Percentiles rank a stretch among this genome's conserved stretches.
phyloP scores from a whole-genome alignment of 2,113 vertebrate genomes.

The Desmodus rotundus region DNA sequence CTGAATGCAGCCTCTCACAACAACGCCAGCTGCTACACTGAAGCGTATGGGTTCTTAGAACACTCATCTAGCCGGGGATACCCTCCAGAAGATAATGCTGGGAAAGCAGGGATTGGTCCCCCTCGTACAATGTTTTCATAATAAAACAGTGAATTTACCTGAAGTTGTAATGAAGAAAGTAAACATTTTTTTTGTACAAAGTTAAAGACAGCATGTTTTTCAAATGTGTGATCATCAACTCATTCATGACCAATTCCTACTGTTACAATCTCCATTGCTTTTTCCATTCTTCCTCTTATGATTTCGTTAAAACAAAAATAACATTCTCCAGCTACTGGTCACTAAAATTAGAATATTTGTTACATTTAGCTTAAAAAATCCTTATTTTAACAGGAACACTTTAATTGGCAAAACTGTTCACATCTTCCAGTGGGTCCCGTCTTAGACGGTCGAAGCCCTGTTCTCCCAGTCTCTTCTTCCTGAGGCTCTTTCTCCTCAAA shows the following conservation, averaged over 20 bases:
- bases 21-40: too few relatives aligned
- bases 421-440: background rate
- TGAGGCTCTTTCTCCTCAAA: background rate
- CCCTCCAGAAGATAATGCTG: too few relatives aligned
- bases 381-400: background rate
- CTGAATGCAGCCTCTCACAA: too few relatives aligned
- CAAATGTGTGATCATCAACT: background rate
- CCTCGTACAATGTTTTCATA: background rate
- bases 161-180: background rate
- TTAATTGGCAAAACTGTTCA: background rate
- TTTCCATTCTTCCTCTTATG: background rate
- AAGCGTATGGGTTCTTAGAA: too few relatives aligned
- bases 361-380: background rate
- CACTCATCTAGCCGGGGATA: too few relatives aligned
- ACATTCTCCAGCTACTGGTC: background rate
- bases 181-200: background rate
- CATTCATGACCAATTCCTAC: background rate
- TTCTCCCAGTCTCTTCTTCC: background rate
- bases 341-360: background rate
- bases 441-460: background rate
- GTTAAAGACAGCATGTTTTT: background rate
- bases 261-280: background rate
- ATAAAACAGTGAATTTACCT: background rate
- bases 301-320: slow-evolving; percentile 29
- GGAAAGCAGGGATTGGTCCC: too few relatives aligned